Percentiles rank a stretch among this genome's conserved stretches.
These are phyloP conservation scores for Chrysomallon squamiferum DNA, from an alignment of 1,140 invertebrate genomes.

Conservation along the genomic window DNA sequence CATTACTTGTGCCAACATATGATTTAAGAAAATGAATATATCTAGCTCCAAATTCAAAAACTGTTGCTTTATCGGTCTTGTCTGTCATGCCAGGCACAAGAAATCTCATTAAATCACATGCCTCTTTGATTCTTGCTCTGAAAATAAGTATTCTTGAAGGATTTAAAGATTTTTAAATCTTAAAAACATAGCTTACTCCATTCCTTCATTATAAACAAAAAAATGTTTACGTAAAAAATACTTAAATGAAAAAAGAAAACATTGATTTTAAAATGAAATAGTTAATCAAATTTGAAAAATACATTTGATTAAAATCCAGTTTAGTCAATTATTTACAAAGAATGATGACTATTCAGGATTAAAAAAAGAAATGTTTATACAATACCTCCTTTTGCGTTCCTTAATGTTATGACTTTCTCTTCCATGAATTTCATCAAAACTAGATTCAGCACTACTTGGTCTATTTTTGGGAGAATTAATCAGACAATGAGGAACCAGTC, in stretches of 20 bases:
- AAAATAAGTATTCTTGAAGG: slow-evolving; percentile 5
- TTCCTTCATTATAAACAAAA: slow-evolving; percentile 2
- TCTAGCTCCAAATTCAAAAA: slow-evolving; percentile 63
- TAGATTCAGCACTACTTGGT: slow-evolving; percentile 6
- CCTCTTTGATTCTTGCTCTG: slow-evolving; percentile 61
- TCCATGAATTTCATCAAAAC: slow-evolving; percentile 21
- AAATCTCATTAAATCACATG: slow-evolving; percentile 58
- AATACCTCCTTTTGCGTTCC: slow-evolving; percentile 57
- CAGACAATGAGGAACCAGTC: not conserved
- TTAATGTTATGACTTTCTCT: slow-evolving; percentile 60
- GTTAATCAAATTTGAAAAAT: no score
- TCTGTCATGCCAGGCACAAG: slow-evolving; percentile 62
- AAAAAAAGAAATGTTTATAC: no score
- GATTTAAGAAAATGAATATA: slow-evolving; percentile 59
- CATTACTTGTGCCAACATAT: slow-evolving; percentile 50
- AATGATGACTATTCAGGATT: no score
- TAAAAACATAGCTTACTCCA: not conserved
- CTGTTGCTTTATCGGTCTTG: slow-evolving; percentile 65
- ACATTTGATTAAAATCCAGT: no score
- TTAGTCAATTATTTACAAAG: no score
- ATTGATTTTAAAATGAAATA: not conserved
- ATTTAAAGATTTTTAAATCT: not conserved
- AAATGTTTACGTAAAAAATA: no score
- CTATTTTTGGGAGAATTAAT: not conserved
- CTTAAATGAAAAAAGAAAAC: not conserved